Conservation (phyloP, 92 coral and sea anemone genomes). For the Scolanthus callimorphus region DNA sequence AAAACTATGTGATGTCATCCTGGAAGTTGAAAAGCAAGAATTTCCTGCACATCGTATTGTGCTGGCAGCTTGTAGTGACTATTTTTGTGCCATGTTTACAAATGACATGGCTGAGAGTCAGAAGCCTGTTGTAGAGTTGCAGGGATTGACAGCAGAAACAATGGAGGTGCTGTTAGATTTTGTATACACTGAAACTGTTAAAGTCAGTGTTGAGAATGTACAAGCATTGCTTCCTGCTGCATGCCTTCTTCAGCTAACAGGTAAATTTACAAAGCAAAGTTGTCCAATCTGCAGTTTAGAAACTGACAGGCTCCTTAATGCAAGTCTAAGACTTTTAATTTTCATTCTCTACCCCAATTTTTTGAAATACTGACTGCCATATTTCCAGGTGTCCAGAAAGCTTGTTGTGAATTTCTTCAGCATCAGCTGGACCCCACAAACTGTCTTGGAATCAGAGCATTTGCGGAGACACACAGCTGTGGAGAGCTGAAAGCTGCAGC, state of each 20-base stretch:
- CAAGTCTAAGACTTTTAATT: no score
- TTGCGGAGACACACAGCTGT: slow-evolving; percentile 98
- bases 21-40: slow-evolving; percentile 66
- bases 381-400: slow-evolving; percentile 82
- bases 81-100: slow-evolving; percentile 97
- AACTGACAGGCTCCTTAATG: no score
- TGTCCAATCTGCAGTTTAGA: no score
- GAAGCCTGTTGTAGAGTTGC: slow-evolving; percentile 59
- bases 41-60: slow-evolving; percentile 93
- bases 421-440: slow-evolving; percentile 89
- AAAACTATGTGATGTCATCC: slow-evolving; percentile 79
- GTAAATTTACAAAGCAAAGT: no score
- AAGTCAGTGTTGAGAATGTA: slow-evolving; percentile 99
- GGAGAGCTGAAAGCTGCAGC: slow-evolving; percentile 74
- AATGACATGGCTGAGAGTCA: slow-evolving; percentile 93
- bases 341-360: no score
- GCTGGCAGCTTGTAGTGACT: slow-evolving; percentile 93
- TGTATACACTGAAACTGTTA: slow-evolving; percentile 90
- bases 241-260: slow-evolving; percentile 86
- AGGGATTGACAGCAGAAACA: slow-evolving; percentile 82
- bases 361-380: not conserved
- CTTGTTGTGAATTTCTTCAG: slow-evolving; percentile 89
- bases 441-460: slow-evolving; percentile 85
- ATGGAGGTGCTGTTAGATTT: slow-evolving; percentile 95
- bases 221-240: slow-evolving; percentile 97